phyloP scores from a whole-genome alignment of 1,140 invertebrate species.

The Drosophila sturtevanti region DNA sequence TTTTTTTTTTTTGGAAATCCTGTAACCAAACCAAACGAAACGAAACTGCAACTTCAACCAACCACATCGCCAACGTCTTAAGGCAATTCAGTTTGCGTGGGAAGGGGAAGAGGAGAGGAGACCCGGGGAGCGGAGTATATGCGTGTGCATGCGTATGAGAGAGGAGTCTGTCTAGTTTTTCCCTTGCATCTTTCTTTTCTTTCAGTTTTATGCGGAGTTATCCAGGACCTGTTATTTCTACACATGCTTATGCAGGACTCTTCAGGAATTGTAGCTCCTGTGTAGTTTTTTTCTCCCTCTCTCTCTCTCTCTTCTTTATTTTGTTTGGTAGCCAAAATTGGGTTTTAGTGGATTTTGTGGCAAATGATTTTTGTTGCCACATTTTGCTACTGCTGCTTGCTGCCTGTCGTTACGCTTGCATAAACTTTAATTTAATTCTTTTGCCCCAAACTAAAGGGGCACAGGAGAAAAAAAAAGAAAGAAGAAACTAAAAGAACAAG shows the following conservation, averaged over 20 bases:
- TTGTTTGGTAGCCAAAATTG: constrained; percentile 75
- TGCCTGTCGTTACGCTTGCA: constrained; percentile 76
- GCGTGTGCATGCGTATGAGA: neutral
- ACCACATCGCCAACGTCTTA: constrained; percentile 17
- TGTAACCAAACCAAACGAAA: neutral
- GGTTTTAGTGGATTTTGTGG: constrained; percentile 79
- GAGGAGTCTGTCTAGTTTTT: neutral
- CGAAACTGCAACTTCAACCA: constrained; percentile 24
- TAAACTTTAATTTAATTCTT: constrained; percentile 79
- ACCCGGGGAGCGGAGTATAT: neutral
- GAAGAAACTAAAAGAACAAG: neutral
- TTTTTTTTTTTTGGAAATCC: neutral
- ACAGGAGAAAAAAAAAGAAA: too few relatives aligned
- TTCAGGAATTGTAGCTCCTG: constrained; percentile 1
- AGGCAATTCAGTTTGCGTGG: neutral
- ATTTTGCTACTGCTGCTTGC: constrained; percentile 50
- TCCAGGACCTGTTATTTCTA: constrained; percentile 51
- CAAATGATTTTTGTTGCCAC: constrained; percentile 72
- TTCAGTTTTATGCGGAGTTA: constrained; percentile 8
- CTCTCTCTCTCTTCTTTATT: constrained; percentile 54
- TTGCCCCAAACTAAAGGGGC: constrained; percentile 15
- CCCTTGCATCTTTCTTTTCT: constrained; percentile 4
- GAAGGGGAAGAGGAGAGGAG: too few relatives aligned
- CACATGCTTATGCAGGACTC: constrained; percentile 46
- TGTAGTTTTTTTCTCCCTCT: too few relatives aligned